phyloP scores from a whole-genome alignment of 2,797 vertebrate genomes.

The Betta splendens region DNA sequence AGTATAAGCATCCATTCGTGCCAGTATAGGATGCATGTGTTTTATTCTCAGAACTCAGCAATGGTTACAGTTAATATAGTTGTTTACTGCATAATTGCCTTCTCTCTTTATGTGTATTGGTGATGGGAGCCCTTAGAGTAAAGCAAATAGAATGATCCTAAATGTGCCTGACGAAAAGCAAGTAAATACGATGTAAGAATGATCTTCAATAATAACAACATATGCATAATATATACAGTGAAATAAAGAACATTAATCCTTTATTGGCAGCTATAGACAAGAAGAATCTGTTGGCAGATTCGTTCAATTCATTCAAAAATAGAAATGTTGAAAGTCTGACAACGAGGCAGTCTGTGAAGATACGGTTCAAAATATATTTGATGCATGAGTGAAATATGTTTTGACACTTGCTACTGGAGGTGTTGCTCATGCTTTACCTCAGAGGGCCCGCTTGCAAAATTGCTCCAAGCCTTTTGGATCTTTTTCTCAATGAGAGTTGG shows the following conservation, averaged over 20 bases:
- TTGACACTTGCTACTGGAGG: constrained; percentile 10
- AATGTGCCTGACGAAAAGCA: constrained; percentile 14
- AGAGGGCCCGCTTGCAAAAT: constrained; percentile 82
- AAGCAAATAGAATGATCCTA: constrained; percentile 79
- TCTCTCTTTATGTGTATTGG: constrained; percentile 95
- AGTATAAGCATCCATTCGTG: constrained; percentile 94
- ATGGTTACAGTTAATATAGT: constrained; percentile 68
- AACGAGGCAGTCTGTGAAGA: constrained; percentile 7
- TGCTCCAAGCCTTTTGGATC: constrained; percentile 66
- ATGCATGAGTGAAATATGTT: constrained; percentile 28
- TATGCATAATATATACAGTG: constrained; percentile 6
- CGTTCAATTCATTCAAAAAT: neutral
- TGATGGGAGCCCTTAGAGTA: constrained; percentile 91
- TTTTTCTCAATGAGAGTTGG: constrained; percentile 92
- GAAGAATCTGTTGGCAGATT: neutral
- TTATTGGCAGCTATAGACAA: constrained; percentile 3
- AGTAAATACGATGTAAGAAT: neutral
- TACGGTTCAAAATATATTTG: constrained; percentile 5
- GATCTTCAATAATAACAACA: neutral
- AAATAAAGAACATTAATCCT: constrained; percentile 2
- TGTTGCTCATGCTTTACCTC: constrained; percentile 77
- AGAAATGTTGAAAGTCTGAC: constrained; percentile 16
- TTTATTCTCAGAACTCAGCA: constrained; percentile 72
- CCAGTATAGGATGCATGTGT: constrained; percentile 98
- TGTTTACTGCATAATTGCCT: constrained; percentile 99